Evolutionary conservation across 1,140 invertebrate genomes (phyloP), one percentile per base, ranked within the genome.

Genomic region (Bombus confusus): DNA sequence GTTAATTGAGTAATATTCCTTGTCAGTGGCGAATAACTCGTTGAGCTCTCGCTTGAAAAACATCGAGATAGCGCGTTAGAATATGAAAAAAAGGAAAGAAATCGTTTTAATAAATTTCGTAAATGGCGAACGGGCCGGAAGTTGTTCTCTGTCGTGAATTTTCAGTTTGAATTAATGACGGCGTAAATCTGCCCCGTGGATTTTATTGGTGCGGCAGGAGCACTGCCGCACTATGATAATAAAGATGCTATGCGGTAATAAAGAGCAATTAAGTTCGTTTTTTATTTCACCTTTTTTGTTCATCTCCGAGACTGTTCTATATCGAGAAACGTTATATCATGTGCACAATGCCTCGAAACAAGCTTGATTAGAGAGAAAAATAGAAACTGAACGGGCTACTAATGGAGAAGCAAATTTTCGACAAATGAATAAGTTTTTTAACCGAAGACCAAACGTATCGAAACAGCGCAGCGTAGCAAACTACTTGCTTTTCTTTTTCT

Each of bases 131-230:
- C 22, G 12, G 25, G 52, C 8, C 37, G 75, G 75, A 62, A 39
- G 37, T 59, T 77, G 75, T 64, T 77, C 57, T 41, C 37, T 18
- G 57, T 39, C 74, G 37, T 8, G 37, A 64, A 76, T 76, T 39
- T 59, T 59, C 52, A 18, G 52, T 39, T 6, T 22, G 74, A 59
- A 77, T 77, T 77, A 77, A 77, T 37, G 28, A 18, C 37, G 37
- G 75, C 37, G 75, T 77, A 77, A 77, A 77, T 77, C 57, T 77
- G 73, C 39, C 3, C 15, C 0, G 75, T n/a, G 75, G 57, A 28
- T 77, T 77, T 62, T 77, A 77, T 77, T 31, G 57, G 75, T 52
- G 47, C 47, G 47, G 47, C 47, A 77, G 0, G 8, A 57, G 4
- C 75, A n/a, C 13, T 6, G 25, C 9, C 31, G 12, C 28, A 4